phyloP scores from a whole-genome alignment of 1,140 invertebrate genomes.

The Manduca sexta region DNA sequence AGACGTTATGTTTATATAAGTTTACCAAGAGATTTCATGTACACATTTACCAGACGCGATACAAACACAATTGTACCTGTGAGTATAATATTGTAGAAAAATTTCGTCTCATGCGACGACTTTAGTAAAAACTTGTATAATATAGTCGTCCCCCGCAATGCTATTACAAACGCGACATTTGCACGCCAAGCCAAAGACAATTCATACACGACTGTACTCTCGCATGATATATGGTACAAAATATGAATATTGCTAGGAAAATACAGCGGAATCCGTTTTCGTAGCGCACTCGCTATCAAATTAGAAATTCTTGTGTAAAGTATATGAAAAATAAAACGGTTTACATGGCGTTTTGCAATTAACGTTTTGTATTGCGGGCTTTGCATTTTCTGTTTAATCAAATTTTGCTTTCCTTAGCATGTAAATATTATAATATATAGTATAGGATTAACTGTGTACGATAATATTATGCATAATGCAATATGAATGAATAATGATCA shows the following conservation, averaged over 20 bases:
- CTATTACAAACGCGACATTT: conserved; percentile 3
- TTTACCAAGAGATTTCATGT: too few relatives aligned
- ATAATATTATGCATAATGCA: too few relatives aligned
- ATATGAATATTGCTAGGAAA: conserved; percentile 2
- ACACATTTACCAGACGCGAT: too few relatives aligned
- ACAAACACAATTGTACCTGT: not conserved
- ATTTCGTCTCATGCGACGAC: conserved; percentile 1
- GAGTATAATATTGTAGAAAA: conserved; percentile 4
- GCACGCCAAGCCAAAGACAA: not conserved
- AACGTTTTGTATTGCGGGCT: too few relatives aligned
- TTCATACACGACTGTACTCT: not conserved
- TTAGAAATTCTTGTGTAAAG: not conserved
- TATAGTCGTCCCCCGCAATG: not conserved
- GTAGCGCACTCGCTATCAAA: not conserved
- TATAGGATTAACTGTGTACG: too few relatives aligned
- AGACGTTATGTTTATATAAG: too few relatives aligned
- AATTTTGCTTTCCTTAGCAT: not conserved
- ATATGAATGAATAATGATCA: too few relatives aligned
- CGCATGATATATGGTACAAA: not conserved
- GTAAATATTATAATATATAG: not conserved
- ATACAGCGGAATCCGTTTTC: not conserved
- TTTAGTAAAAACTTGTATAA: not conserved
- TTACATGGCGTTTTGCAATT: too few relatives aligned
- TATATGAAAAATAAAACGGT: too few relatives aligned
- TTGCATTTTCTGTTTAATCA: too few relatives aligned